phyloP scores from a whole-genome alignment of 2,113 vertebrate species.

The Furnarius figulus region DNA sequence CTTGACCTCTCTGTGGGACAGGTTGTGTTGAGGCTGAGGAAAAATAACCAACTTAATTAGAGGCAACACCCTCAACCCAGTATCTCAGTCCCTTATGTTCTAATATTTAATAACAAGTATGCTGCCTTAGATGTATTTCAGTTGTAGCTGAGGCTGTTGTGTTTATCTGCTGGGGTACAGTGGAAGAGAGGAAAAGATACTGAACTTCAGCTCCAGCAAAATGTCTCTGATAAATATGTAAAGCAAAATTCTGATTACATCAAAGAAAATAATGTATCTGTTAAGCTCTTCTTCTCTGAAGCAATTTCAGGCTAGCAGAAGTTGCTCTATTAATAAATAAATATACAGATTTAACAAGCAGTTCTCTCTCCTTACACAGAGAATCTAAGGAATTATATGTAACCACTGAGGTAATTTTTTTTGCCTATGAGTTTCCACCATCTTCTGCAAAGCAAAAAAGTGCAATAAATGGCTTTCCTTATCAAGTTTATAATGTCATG shows the following conservation, averaged over 20 bases:
- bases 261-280: neutral
- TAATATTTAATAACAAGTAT: neutral
- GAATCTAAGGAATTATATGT: neutral
- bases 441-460: neutral
- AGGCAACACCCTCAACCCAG: neutral
- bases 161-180: neutral
- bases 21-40: neutral
- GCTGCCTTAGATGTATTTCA: neutral
- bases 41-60: neutral
- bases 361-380: neutral
- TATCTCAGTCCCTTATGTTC: neutral
- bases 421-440: neutral
- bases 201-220: neutral
- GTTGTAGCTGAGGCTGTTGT: neutral
- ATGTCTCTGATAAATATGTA: neutral
- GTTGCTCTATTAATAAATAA: constrained; percentile 44
- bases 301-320: neutral
- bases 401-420: neutral
- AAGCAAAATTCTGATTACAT: constrained; percentile 6
- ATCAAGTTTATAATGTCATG: neutral
- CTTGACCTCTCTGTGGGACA: neutral
- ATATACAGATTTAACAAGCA: constrained; percentile 2
- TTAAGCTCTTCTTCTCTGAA: constrained; percentile 13
- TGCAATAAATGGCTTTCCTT: neutral
- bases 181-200: neutral